phyloP scores from a whole-genome alignment of 2,888 invertebrate genomes.

The Elegia similella region DNA sequence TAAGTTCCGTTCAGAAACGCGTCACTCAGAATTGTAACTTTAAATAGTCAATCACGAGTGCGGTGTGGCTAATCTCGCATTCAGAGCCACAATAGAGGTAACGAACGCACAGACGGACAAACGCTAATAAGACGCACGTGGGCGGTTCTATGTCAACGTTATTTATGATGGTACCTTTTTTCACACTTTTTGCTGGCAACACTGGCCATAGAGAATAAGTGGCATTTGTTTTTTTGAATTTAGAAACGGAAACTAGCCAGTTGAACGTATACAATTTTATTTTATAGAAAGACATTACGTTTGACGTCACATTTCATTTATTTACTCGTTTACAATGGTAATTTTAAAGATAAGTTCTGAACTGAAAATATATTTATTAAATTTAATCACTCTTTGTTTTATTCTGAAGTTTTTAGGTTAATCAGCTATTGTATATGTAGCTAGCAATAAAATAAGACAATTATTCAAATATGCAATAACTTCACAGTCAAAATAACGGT shows the following conservation, averaged over 20 bases:
- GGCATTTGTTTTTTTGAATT: conserved; percentile 30
- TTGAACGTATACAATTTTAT: not conserved
- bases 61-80: conserved; percentile 77
- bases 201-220: conserved; percentile 27
- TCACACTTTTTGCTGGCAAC: conserved; percentile 52
- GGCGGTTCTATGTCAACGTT: conserved; percentile 78
- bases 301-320: too few species aligned
- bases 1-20: conserved; percentile 45
- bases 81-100: conserved; percentile 76
- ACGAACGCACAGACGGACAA: conserved; percentile 78
- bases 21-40: conserved; percentile 67
- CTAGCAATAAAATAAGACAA: not conserved
- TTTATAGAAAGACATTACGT: too few species aligned
- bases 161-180: conserved; percentile 73
- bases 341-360: not conserved
- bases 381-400: conserved; percentile 6
- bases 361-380: not conserved
- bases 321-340: not conserved
- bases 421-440: not conserved
- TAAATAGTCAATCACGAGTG: conserved; percentile 80
- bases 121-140: conserved; percentile 78
- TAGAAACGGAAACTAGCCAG: conserved; percentile 1
- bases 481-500: not conserved
- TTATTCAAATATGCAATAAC: not conserved
- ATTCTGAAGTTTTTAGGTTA: not conserved